Base-by-base conservation (phyloP, 1,140 invertebrate species). In the Penaeus vannamei region DNA sequence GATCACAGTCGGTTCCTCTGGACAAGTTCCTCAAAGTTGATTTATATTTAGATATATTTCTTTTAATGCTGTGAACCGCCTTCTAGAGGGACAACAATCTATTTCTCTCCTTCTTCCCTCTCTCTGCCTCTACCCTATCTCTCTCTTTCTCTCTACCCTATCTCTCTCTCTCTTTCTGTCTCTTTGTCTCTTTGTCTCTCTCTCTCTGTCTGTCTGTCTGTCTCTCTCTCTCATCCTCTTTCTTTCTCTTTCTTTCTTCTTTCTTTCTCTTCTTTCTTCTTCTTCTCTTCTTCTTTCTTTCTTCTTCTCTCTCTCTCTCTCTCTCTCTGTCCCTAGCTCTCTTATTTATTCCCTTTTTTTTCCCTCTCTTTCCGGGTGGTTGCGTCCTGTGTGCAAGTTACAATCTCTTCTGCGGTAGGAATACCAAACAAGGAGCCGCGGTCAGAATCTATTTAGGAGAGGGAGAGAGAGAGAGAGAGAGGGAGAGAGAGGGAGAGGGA, bases 271-370 rank as follows among this genome's bases (percentile, higher is more conserved):
- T 81, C 36, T 26, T 19, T 5, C 20, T 59, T 8, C 2, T n/a
- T 26, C 42, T 81, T 29, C 23, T 83, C 0, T 29, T 20, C 10
- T 26, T 29, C n/a, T 8, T n/a, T 14, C 53, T 29, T 20, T n/a
- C 29, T 32, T 29, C 7, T 36, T 64, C 62, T 42, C 62, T 36
- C 26, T 62, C 53, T 62, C 81, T 62, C 81, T 62, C 60, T 36
- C 81, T 62, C 53, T 62, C 81, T 32, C 81, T 62, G 53, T 62
- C 81, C 36, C 81, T 62, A 53, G 26, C 53, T 64, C 60, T 83
- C 81, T 84, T 62, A 62, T 62, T 64, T 62, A 62, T 62, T 64
- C 81, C 42, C 36, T 64, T 62, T 84, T 62, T 84, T 62, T 36
- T 84, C 82, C 66, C 60, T 84, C 36, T 22, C n/a, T 83, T 60